Conservation (phyloP, 2,888 invertebrate species). For the Aspidiotus rigidus region DNA sequence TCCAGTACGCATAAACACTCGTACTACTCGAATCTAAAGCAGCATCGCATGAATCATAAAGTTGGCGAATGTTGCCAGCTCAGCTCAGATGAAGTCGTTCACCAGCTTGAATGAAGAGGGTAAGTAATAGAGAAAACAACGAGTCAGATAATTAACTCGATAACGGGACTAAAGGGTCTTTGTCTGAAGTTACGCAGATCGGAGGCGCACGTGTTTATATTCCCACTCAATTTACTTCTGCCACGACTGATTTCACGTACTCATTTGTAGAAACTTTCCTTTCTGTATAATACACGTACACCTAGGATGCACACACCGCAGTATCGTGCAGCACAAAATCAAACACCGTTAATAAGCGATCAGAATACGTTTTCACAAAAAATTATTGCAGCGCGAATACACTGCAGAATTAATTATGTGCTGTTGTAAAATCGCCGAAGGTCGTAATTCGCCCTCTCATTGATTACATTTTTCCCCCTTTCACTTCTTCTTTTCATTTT, state of each 20-base stretch:
- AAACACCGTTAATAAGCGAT: too few species aligned
- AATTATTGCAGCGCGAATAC: too few species aligned
- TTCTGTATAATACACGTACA: not conserved
- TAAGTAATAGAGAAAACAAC: slow-evolving; percentile 30
- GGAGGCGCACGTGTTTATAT: slow-evolving; percentile 35
- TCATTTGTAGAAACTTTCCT: slow-evolving; percentile 4
- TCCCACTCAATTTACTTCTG: slow-evolving; percentile 36
- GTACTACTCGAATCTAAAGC: slow-evolving; percentile 22
- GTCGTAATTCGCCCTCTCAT: too few species aligned
- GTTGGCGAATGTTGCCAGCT: slow-evolving; percentile 23
- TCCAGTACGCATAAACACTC: not conserved
- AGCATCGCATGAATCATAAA: slow-evolving; percentile 3
- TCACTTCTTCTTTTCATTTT: too few species aligned
- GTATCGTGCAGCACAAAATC: too few species aligned
- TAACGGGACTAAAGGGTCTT: slow-evolving; percentile 33
- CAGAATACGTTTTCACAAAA: too few species aligned
- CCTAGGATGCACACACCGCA: too few species aligned
- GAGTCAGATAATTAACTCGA: slow-evolving; percentile 33
- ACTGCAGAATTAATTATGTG: too few species aligned
- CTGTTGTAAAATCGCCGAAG: too few species aligned
- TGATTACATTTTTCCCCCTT: too few species aligned
- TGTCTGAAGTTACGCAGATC: slow-evolving; percentile 28
- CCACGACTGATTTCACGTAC: slow-evolving; percentile 30
- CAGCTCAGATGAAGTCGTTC: slow-evolving; percentile 30
- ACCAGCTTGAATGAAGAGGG: slow-evolving; percentile 28